Evolutionary conservation across 2,113 vertebrate species (phyloP), one percentile per base, ranked within the genome.

Genomic region (Syngnathus scovelli): DNA sequence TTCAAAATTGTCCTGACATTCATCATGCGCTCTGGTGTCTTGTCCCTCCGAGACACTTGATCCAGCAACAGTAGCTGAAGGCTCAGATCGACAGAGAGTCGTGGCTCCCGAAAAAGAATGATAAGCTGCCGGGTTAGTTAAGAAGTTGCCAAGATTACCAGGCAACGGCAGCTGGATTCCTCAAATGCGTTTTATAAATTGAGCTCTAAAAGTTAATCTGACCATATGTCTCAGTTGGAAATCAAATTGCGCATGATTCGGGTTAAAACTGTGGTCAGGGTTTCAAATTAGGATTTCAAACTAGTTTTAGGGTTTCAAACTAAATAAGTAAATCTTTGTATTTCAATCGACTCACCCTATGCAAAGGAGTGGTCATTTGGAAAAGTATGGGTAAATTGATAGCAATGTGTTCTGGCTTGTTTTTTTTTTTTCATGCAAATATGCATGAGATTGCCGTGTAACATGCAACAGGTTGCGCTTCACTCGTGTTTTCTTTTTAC

Each of bases 101-200:
- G 60, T 64, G 77, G 78, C 76, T 85, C 72, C 82, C 71, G 54
- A 69, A 63, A 61, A 23, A 67, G 46, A 59, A 64, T 71, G 81
- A 83, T 90, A 87, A 89, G 73, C 76, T 67, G 68, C 55, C 3
- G 27, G 27, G 27, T 33, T 33, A 77, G 52, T 78, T 82, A 73
- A 75, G 56, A 61, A 73, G 60, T 68, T 80, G 64, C 66, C 33
- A 75, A 70, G 49, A 72, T 71, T 56, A 67, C 82, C 38, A 65
- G 77, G 78, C 76, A 70, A 23, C 63, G 55, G 70, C 71, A 68
- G 68, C 46, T 78, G 80, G 75, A 79, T 77, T 61, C 59, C 66
- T 73, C 62, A 33, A 62, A 48, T 6, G 21, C 21, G 49, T 71
- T 67, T 79, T 79, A 80, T 78, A 78, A 86, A 76, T 63, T 55